phyloP scores from a whole-genome alignment of 2,113 vertebrate genomes.

The Neolamprologus longior region DNA sequence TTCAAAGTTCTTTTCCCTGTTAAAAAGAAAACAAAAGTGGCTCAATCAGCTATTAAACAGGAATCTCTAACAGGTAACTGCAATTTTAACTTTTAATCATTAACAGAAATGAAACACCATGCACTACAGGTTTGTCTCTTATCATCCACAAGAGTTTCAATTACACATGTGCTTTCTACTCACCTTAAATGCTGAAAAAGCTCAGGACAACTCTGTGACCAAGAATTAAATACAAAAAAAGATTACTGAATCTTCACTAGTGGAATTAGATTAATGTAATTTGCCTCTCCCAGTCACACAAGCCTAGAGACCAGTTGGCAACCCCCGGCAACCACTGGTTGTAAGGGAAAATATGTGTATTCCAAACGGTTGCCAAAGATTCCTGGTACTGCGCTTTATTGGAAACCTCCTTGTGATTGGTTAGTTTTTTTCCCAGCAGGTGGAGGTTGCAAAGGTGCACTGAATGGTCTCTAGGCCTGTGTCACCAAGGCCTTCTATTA shows the following conservation, averaged over 20 bases:
- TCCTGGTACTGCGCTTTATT: neutral
- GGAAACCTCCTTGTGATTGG: neutral
- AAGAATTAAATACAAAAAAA: constrained; percentile 17
- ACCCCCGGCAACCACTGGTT: neutral
- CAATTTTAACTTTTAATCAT: neutral
- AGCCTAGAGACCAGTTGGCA: neutral
- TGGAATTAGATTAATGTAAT: neutral
- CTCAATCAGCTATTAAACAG: neutral
- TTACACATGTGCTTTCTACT: constrained; percentile 33
- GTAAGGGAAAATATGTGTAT: neutral
- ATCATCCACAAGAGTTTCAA: neutral
- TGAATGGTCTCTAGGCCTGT: neutral
- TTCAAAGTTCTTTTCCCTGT: constrained; percentile 96
- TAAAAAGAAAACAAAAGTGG: neutral
- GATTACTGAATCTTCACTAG: neutral
- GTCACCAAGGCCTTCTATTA: neutral
- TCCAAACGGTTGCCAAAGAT: neutral
- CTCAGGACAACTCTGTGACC: constrained; percentile 87
- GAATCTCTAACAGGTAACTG: neutral
- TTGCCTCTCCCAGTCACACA: neutral
- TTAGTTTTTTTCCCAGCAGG: neutral
- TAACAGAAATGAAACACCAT: neutral
- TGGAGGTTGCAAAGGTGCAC: neutral
- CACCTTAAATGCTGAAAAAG: constrained; percentile 93
- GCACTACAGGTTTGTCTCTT: neutral